These are phyloP conservation scores for Pegoplata infirma DNA, from an alignment of 2,888 invertebrate species.

Conservation along the genomic window DNA sequence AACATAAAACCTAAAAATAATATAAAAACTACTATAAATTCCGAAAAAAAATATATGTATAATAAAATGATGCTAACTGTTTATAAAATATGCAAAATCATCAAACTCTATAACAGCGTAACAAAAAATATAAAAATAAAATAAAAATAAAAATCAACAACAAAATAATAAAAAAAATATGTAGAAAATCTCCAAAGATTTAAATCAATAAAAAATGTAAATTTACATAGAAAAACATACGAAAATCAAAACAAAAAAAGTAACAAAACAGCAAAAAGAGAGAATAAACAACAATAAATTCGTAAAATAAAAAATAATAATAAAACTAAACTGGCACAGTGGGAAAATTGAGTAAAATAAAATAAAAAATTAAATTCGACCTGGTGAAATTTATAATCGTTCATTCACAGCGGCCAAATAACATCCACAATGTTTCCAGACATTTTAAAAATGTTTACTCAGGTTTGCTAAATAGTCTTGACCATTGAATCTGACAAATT, in stretches of 20 bases:
- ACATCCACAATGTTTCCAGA: too few species aligned
- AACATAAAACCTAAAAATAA: neutral
- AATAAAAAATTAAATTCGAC: too few species aligned
- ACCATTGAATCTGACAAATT: too few species aligned
- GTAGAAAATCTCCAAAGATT: conserved; percentile 19
- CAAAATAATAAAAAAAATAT: neutral
- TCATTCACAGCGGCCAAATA: too few species aligned
- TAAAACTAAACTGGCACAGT: neutral
- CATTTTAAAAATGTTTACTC: too few species aligned
- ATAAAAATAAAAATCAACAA: neutral
- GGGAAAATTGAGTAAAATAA: too few species aligned
- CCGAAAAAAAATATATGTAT: too few species aligned
- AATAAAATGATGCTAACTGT: too few species aligned
- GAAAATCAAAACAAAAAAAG: conserved; percentile 11
- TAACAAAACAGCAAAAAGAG: neutral
- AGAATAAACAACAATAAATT: neutral
- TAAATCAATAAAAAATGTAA: conserved; percentile 28
- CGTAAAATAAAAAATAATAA: too few species aligned
- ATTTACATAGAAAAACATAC: neutral
- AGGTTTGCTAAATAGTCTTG: too few species aligned
- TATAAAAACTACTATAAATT: neutral
- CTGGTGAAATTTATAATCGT: too few species aligned
- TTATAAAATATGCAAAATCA: neutral
- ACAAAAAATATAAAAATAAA: neutral
- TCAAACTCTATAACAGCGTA: neutral